These are phyloP conservation scores for Torymus auratus DNA, from an alignment of 2,888 invertebrate species.

Conservation along the genomic window DNA sequence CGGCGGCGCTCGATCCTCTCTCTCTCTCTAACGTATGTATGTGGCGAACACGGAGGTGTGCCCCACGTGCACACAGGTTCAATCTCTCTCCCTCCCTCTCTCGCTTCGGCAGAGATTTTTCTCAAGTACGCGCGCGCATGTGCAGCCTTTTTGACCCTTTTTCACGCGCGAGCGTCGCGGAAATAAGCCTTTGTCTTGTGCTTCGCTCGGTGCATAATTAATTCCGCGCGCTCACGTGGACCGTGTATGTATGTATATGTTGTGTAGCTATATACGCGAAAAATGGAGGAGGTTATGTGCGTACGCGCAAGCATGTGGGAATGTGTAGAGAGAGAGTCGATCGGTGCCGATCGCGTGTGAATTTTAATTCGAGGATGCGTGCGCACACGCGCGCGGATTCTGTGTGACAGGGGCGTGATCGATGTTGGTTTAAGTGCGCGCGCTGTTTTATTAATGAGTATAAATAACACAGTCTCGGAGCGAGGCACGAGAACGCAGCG, in stretches of 20 bases:
- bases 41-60: neutral
- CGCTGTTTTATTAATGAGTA: neutral
- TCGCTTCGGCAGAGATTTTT: no score
- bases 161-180: neutral
- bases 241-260: neutral
- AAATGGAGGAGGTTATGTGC: no score
- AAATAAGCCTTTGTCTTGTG: constrained; percentile 33
- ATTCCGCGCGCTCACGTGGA: neutral
- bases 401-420: no score
- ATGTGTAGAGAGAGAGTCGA: no score
- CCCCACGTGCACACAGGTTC: no score
- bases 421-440: neutral
- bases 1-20: neutral
- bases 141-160: neutral
- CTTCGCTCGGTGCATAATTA: constrained; percentile 12
- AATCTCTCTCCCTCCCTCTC: no score
- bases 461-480: neutral
- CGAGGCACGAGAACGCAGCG: no score
- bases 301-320: no score
- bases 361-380: neutral
- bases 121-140: neutral
- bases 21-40: neutral
- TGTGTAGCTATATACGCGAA: neutral
- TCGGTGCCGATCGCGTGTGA: no score
- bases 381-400: no score